Evolutionary conservation across 2,113 vertebrate genomes (phyloP).

Genomic region (Sylvia atricapilla): DNA sequence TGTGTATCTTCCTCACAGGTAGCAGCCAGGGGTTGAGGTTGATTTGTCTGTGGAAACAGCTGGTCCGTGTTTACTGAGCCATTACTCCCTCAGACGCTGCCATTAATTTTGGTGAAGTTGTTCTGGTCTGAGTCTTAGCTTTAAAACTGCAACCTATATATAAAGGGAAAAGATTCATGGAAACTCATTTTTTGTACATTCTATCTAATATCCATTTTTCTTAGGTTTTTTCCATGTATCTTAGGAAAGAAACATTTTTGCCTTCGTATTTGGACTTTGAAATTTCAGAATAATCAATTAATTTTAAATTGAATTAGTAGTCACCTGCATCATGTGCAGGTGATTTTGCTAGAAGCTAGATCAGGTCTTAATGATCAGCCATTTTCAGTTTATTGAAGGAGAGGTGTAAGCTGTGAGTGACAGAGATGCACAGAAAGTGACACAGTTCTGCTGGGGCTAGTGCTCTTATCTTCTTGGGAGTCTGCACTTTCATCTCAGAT

Average conservation of each 20-base stretch:
- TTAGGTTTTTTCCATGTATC: background rate
- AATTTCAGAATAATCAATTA: background rate
- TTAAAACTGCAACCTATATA: background rate
- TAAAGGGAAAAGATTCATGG: background rate
- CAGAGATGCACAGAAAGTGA: background rate
- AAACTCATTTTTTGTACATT: background rate
- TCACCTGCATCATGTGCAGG: background rate
- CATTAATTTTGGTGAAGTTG: background rate
- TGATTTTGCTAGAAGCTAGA: background rate
- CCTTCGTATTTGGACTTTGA: background rate
- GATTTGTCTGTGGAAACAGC: background rate
- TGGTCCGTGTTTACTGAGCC: rapidly evolving
- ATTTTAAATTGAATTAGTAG: background rate
- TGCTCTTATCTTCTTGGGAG: background rate
- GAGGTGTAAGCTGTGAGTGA: background rate
- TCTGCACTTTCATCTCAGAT: background rate
- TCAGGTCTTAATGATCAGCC: background rate
- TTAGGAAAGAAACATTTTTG: background rate
- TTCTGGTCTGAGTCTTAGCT: background rate
- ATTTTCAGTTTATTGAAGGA: background rate
- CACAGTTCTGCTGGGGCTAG: background rate
- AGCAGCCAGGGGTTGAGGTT: background rate
- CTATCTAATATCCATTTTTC: background rate
- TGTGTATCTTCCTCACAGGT: background rate
- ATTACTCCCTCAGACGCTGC: background rate